Evolutionary conservation across 2,797 vertebrate genomes (phyloP).

Genomic region (Yasuhikotakia modesta): DNA sequence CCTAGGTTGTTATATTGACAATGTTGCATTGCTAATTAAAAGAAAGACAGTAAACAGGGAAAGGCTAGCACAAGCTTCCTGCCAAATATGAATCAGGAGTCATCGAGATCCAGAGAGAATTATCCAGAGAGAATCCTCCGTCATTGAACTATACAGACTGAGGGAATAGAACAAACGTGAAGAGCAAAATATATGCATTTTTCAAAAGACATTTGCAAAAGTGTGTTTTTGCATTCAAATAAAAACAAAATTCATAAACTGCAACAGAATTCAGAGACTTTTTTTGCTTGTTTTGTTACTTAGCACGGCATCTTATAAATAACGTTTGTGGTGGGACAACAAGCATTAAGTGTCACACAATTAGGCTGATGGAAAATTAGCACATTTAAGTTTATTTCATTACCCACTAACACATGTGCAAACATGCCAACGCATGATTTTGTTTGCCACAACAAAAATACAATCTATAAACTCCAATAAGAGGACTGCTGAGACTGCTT

Average conservation of each 20-base stretch:
- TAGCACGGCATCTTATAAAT: too few relatives aligned
- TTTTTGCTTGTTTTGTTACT: too few relatives aligned
- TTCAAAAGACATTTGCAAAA: too few relatives aligned
- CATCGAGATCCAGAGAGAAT: background rate
- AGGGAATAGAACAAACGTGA: too few relatives aligned
- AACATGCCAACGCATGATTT: constrained; percentile 54
- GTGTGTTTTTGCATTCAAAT: too few relatives aligned
- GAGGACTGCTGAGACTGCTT: constrained; percentile 21
- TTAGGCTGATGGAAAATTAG: constrained; percentile 47
- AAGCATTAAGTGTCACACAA: constrained; percentile 16
- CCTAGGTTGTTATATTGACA: background rate
- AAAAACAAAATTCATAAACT: too few relatives aligned
- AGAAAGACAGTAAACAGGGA: constrained; percentile 6
- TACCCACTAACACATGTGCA: constrained; percentile 60
- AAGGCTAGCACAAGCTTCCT: background rate
- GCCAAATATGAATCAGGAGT: background rate
- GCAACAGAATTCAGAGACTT: too few relatives aligned
- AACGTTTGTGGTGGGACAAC: background rate
- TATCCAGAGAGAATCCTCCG: constrained; percentile 11
- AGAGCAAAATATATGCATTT: too few relatives aligned
- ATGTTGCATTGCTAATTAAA: constrained; percentile 7
- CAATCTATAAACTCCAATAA: constrained; percentile 62
- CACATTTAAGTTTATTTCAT: constrained; percentile 60
- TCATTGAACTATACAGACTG: constrained; percentile 5
- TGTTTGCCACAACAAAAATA: constrained; percentile 64